A percentile compares a stretch with the other conserved stretches of the same genome.
phyloP scores from a whole-genome alignment of 2,888 invertebrate species.

The Hydroisotoma schaefferi region DNA sequence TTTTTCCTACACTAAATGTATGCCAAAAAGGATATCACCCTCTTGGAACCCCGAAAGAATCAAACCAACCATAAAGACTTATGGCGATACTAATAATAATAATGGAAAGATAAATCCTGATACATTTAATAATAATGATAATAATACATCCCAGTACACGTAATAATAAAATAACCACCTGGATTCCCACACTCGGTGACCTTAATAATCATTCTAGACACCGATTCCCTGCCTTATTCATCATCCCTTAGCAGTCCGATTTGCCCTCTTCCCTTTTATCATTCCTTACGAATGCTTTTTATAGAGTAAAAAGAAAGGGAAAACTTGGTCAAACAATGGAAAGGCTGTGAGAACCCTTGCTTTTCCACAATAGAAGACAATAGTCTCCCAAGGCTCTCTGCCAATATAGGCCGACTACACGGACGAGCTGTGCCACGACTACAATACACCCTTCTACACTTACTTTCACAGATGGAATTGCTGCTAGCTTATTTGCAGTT shows the following conservation, averaged over 20 bases:
- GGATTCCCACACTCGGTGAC: conserved; percentile 43
- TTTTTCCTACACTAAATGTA: no score
- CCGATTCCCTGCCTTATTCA: neutral
- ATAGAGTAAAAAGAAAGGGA: neutral
- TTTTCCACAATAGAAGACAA: neutral
- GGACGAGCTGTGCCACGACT: no score
- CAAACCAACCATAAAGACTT: no score
- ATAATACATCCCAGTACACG: conserved; percentile 15
- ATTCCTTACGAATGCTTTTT: neutral
- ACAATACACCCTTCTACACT: no score
- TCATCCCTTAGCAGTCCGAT: neutral
- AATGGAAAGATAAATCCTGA: conserved; percentile 3
- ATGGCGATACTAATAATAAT: conserved; percentile 11
- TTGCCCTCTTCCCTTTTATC: conserved; percentile 6
- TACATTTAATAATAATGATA: neutral
- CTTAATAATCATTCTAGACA: neutral
- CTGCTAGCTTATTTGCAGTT: conserved; percentile 6
- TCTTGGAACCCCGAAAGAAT: no score
- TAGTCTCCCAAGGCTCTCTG: neutral
- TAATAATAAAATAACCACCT: conserved; percentile 25
- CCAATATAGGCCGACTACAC: no score
- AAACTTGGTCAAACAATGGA: neutral
- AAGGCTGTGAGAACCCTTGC: conserved; percentile 6
- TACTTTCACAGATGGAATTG: neutral
- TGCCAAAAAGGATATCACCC: no score